Evolutionary conservation across 2,888 invertebrate species (phyloP), one percentile per base, ranked within the genome.

Genomic region (Coremacera marginata): DNA sequence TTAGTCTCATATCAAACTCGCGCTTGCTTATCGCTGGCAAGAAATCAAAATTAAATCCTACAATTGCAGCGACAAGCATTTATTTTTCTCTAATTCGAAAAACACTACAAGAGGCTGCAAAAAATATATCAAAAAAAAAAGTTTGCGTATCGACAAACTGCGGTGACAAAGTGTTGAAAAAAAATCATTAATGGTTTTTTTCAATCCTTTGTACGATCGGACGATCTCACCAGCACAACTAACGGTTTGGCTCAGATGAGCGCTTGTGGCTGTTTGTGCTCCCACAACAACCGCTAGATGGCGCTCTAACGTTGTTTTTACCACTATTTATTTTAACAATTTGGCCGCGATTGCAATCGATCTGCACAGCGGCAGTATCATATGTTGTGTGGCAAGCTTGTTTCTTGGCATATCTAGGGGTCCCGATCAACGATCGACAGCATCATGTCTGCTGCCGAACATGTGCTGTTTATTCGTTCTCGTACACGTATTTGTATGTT

Each of bases 261-360:
- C 34, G 14, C 51, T 31, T n/a, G 16, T 70, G 81, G 63, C 8
- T 19, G 19, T 22, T 22, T 16, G 8, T 65, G 76, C 72, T 74
- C 76, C 77, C 76, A 76, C 73, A 60, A 70, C 75, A 72, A 57
- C 37, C 55, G 68, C 76, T 67, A 62, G 75, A 71, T 76, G 77
- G 77, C 76, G 81, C 80, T 78, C 81, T 72, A 78, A 75, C 80
- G 77, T 68, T 78, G 75, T 82, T 83, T 83, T 84, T 81, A 80
- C 79, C 78, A 79, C 77, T 78, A 79, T 78, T 80, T 81, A 77
- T 75, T 77, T 79, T 70, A 81, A 81, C 84, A 81, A 82, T 80
- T 82, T 78, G 82, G 77, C 78, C 80, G 73, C 83, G 85, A 85
- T 86, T 82, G 83, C 83, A 82, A 85, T 85, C 85, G 82, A 83